phyloP scores from a whole-genome alignment of 1,140 invertebrate genomes.

The Eumeta japonica region DNA sequence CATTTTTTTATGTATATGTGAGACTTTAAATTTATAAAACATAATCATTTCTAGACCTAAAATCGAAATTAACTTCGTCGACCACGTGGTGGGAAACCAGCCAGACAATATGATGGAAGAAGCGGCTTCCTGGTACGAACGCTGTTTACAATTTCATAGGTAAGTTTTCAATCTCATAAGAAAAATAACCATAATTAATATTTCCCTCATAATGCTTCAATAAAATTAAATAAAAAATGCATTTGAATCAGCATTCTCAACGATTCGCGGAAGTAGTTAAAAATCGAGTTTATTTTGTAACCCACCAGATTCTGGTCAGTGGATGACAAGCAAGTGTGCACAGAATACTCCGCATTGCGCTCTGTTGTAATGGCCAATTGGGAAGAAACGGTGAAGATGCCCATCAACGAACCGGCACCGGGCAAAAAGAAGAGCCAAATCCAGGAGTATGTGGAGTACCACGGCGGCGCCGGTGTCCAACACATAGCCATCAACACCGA shows the following conservation, averaged over 20 bases:
- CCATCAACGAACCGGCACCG: conserved; percentile 96
- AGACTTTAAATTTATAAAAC: too few relatives aligned
- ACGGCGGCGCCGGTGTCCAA: conserved; percentile 95
- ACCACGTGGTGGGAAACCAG: conserved; percentile 98
- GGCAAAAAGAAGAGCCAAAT: conserved; percentile 97
- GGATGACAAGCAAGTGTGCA: conserved; percentile 94
- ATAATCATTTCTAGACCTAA: conserved; percentile 70
- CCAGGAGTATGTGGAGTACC: conserved; percentile 97
- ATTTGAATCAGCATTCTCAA: too few relatives aligned
- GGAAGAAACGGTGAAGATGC: conserved; percentile 97
- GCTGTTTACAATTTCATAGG: conserved; percentile 86
- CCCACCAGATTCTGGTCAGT: conserved; percentile 92
- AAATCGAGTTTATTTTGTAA: too few relatives aligned
- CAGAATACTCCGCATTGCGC: conserved; percentile 91
- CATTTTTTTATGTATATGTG: too few relatives aligned
- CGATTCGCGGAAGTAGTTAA: too few relatives aligned
- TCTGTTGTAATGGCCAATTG: conserved; percentile 97
- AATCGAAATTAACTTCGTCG: conserved; percentile 83
- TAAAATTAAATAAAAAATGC: too few relatives aligned
- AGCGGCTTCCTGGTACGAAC: conserved; percentile 92
- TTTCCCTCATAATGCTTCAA: too few relatives aligned
- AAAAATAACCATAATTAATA: too few relatives aligned
- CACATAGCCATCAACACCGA: conserved; percentile 95
- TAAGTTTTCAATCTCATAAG: too few relatives aligned
- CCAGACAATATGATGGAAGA: conserved; percentile 88